phyloP scores from a whole-genome alignment of 2,797 vertebrate species.

The Hydrophis major region DNA sequence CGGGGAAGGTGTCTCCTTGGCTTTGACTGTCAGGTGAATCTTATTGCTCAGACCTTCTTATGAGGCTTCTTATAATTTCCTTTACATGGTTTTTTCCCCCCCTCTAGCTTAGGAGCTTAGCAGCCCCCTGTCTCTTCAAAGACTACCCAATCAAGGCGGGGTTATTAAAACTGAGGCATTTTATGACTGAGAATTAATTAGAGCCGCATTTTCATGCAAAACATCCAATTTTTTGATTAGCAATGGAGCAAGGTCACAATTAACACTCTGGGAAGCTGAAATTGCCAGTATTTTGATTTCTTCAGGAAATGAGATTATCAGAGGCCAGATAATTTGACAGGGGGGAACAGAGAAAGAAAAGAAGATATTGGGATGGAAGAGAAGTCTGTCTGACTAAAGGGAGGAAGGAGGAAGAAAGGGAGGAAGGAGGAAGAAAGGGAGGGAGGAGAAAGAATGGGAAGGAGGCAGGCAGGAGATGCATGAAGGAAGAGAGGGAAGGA shows the following conservation, averaged over 20 bases:
- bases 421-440: too few species aligned
- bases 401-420: neutral
- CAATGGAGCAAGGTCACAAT: constrained; percentile 76
- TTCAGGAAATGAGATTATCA: constrained; percentile 80
- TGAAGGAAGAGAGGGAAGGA: too few species aligned
- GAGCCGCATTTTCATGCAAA: constrained; percentile 83
- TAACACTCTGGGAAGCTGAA: constrained; percentile 79
- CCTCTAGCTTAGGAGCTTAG: constrained; percentile 67
- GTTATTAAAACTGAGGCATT: constrained; percentile 78
- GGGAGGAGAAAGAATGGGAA: too few species aligned
- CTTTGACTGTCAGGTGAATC: constrained; percentile 54
- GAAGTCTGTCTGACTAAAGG: constrained; percentile 53
- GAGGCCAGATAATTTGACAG: constrained; percentile 77
- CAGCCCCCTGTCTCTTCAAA: constrained; percentile 72
- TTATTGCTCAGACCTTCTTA: constrained; percentile 57
- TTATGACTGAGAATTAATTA: constrained; percentile 85
- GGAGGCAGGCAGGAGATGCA: too few species aligned
- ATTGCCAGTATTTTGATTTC: constrained; percentile 78
- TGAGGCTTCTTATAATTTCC: constrained; percentile 70
- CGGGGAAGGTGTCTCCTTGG: constrained; percentile 39
- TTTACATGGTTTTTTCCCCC: constrained; percentile 41
- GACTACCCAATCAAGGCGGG: constrained; percentile 78
- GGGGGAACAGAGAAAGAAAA: neutral
- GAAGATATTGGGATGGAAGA: neutral
- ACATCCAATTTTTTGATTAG: constrained; percentile 85